Evolutionary conservation across 2,888 invertebrate species (phyloP), one percentile per base, ranked within the genome.

Genomic region (Tetanocera ferruginea): DNA sequence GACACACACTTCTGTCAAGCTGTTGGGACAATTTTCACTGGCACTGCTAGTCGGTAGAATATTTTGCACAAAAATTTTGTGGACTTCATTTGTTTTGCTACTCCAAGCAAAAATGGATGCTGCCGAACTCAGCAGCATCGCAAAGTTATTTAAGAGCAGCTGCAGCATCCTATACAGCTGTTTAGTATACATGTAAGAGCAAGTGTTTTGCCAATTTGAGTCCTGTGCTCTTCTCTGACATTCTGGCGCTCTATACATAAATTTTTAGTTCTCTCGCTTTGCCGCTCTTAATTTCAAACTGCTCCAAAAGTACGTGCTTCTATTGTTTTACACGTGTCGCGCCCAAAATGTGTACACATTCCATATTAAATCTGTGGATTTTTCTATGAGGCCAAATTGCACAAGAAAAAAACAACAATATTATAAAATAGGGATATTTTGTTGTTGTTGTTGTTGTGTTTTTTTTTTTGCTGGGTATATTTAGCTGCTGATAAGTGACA

Each of bases 271-370:
- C 43, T 76, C 71, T 66, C 49, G 34, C 57, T 76, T 43, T 11
- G 14, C 64, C 60, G 64, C 49, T 60, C 71, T 43, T 51, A 31
- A 31, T 76, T 77, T 62, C 67, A 49, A 52, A 23, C 72, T 71
- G 76, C 70, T 76, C 76, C 51, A 19, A 52, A 28, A 31, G 25
- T 70, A 14, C 19, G 43, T 66, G 76, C 78, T 81, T 80, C 79
- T 79, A 76, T 81, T 83, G 80, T 83, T 77, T 79, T 79, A 81
- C 81, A 82, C 82, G 82, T 82, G 82, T 82, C 83, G 82, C 82
- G 82, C 82, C 83, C 83, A 83, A 83, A 82, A 76, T 81, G 79
- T 81, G 78, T 81, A 81, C 80, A 82, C 77, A 80, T 77, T 64
- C 19, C 28, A 57, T 31, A 28, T 9, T 28, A 52, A 9, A 25